Base-by-base conservation (phyloP, 1,140 invertebrate genomes). In the Cardiocondyla obscurior region DNA sequence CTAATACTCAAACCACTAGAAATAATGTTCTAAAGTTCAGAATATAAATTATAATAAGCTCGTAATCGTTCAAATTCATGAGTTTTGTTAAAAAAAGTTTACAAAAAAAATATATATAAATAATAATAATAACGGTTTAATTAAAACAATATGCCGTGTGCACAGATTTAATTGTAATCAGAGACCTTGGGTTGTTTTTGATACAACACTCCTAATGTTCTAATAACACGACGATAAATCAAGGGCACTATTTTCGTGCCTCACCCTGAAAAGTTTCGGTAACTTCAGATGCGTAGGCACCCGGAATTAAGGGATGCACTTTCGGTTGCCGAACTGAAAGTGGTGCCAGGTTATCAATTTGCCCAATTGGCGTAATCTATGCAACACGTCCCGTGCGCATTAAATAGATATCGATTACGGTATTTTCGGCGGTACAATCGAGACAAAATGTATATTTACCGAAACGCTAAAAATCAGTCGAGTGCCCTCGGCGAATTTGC, bases 161-260 rank as follows among this genome's bases (percentile, higher is more conserved):
- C 53, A 36, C 64, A 70, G 62, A 89, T 93, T 91, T 89, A 91
- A 90, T 89, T 90, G 85, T 87, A 90, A 92, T 92, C 87, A 88
- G 55, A 86, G 87, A 60, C 88, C 88, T 90, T 91, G 89, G 46
- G 60, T 91, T 69, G 42, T 55, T 88, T 88, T 62, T 82, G 73
- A 73, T 89, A 86, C 70, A 62, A 28, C 42, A 84, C 85, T 64
- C 82, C 65, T 91, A 90, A 90, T 88, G 90, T 84, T 88, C 82
- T 83, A 89, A 92, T 90, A 88, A 91, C 90, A 92, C 91, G 92
- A 89, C 73, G 90, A 92, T 90, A 90, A 92, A 91, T 91, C 90
- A 92, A 92, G 88, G 89, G 67, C 87, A 81, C 81, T 88, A 88
- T 90, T 90, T 90, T 79, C 86, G 85, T 84, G 57, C 19, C 6